Conservation (phyloP, 2,113 vertebrate species). For the Strigops habroptila region DNA sequence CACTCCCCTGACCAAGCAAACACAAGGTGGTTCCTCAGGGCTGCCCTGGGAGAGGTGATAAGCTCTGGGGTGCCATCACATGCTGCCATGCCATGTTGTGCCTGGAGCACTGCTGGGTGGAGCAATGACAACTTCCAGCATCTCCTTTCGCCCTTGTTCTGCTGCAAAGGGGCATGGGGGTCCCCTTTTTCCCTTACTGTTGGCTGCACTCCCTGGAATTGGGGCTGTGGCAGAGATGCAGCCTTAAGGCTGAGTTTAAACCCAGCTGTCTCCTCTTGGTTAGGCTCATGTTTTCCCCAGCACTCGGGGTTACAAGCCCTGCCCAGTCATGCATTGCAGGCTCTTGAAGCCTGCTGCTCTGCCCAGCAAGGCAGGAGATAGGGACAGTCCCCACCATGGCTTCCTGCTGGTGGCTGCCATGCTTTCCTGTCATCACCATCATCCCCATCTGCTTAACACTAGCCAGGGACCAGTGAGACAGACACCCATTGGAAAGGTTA, state of each 20-base stretch:
- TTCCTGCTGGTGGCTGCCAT: background rate
- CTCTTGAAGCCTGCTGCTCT: background rate
- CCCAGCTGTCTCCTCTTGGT: background rate
- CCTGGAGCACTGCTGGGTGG: background rate
- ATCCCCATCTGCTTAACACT: background rate
- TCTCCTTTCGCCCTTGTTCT: background rate
- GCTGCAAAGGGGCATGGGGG: background rate
- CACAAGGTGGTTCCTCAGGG: background rate
- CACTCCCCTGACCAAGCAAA: background rate
- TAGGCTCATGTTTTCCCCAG: background rate
- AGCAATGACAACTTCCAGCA: background rate
- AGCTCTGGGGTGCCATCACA: background rate
- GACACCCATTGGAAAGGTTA: background rate
- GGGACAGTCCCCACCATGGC: background rate
- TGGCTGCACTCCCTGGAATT: background rate
- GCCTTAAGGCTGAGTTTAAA: background rate
- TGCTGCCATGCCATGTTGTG: background rate
- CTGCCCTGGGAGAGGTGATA: background rate
- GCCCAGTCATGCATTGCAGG: background rate
- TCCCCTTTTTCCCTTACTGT: accelerated
- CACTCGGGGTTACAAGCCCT: background rate
- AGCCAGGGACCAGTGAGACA: background rate
- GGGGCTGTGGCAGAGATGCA: background rate
- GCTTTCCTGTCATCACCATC: accelerated
- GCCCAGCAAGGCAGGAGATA: background rate